Conservation (phyloP, 1,140 invertebrate genomes). For the Acromyrmex heyeri region DNA sequence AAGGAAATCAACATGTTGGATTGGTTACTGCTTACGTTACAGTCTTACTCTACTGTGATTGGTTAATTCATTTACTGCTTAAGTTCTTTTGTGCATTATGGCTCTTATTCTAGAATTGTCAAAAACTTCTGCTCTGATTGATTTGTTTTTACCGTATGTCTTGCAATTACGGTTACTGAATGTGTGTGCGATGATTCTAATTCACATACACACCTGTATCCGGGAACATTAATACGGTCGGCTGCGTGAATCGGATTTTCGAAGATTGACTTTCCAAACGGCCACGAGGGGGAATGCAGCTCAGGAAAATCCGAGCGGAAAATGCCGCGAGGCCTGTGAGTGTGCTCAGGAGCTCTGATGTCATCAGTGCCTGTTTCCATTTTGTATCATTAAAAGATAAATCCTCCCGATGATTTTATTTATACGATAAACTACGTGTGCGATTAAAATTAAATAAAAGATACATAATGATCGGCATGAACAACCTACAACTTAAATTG, state of each 20-base stretch:
- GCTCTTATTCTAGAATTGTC: too few relatives aligned
- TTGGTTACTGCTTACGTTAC: too few relatives aligned
- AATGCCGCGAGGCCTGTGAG: slow-evolving; percentile 90
- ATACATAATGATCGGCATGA: background rate
- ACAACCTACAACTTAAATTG: background rate
- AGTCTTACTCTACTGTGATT: too few relatives aligned
- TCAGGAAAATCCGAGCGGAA: slow-evolving; percentile 90
- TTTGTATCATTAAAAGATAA: background rate
- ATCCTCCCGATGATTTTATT: background rate
- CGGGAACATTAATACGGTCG: slow-evolving; percentile 93
- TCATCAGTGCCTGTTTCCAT: slow-evolving; percentile 93
- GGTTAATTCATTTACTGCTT: too few relatives aligned
- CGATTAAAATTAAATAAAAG: background rate
- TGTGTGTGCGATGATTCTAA: background rate
- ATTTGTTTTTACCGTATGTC: too few relatives aligned
- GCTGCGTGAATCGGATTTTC: slow-evolving; percentile 92
- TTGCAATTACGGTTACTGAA: too few relatives aligned
- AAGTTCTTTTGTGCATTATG: too few relatives aligned
- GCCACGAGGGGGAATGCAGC: slow-evolving; percentile 89
- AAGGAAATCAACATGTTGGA: too few relatives aligned
- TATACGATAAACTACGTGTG: background rate
- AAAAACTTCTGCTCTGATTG: too few relatives aligned
- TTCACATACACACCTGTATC: slow-evolving; percentile 90
- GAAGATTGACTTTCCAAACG: slow-evolving; percentile 93
- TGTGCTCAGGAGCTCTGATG: slow-evolving; percentile 93